Evolutionary conservation across 2,888 invertebrate species (phyloP).

Genomic region (Heliothis peltigera): DNA sequence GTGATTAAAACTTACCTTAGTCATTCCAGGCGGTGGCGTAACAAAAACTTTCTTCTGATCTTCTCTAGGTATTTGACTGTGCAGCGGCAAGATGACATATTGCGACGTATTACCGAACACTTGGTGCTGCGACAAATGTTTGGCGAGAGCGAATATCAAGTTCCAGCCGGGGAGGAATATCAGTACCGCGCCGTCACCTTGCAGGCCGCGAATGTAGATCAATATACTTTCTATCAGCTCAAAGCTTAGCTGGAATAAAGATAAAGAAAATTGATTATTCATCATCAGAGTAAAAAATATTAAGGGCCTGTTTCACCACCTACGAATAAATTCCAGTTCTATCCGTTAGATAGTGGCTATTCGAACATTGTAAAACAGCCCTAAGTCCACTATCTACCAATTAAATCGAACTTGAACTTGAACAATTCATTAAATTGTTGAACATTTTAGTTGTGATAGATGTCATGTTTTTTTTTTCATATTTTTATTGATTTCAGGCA

Average conservation of each 20-base stretch:
- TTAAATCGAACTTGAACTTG: too few relatives aligned
- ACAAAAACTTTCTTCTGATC: slow-evolving; percentile 98
- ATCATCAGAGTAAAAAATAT: too few relatives aligned
- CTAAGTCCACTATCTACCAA: too few relatives aligned
- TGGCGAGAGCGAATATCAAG: slow-evolving; percentile 97
- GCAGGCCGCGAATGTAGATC: slow-evolving; percentile 89
- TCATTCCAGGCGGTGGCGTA: slow-evolving; percentile 94
- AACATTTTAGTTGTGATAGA: too few relatives aligned
- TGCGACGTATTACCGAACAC: slow-evolving; percentile 91
- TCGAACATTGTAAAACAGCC: too few relatives aligned
- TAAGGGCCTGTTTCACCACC: too few relatives aligned
- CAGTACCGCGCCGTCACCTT: slow-evolving; percentile 95
- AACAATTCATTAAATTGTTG: too few relatives aligned
- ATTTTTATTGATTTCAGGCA: too few relatives aligned
- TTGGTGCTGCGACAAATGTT: slow-evolving; percentile 92
- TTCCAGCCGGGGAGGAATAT: slow-evolving; percentile 99
- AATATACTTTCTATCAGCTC: slow-evolving; percentile 96
- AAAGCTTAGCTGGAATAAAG: slow-evolving; percentile 93
- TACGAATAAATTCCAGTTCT: too few relatives aligned
- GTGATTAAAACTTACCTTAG: slow-evolving; percentile 91
- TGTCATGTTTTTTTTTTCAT: too few relatives aligned
- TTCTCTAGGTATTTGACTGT: slow-evolving; percentile 98
- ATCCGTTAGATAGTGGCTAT: too few relatives aligned
- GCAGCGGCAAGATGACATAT: slow-evolving; percentile 97
- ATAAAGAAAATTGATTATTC: too few relatives aligned